These are phyloP conservation scores for Fundulus diaphanus DNA, from an alignment of 2,797 vertebrate genomes.

Conservation along the genomic window DNA sequence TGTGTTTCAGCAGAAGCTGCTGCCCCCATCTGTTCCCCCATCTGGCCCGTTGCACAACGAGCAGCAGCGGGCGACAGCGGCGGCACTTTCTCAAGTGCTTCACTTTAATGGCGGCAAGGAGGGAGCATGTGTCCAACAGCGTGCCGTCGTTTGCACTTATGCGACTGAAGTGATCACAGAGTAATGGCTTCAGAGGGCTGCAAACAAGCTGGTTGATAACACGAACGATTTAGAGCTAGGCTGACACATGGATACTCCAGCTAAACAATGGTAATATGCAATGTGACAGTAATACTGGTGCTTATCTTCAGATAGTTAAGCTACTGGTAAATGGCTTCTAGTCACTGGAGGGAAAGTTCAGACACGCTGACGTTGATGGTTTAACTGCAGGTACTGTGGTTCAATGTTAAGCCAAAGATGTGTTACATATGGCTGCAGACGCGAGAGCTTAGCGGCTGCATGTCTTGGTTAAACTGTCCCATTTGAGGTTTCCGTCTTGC, in stretches of 20 bases:
- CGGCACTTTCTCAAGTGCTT: constrained; percentile 42
- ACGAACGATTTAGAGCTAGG: background rate
- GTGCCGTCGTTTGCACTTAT: constrained; percentile 52
- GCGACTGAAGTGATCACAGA: constrained; percentile 48
- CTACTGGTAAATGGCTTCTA: constrained; percentile 23
- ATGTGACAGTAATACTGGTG: constrained; percentile 17
- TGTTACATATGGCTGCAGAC: constrained; percentile 42
- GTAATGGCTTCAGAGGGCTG: constrained; percentile 13
- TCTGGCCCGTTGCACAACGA: constrained; percentile 22
- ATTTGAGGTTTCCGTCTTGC: constrained; percentile 25
- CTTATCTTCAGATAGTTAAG: constrained; percentile 13
- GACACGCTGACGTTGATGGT: constrained; percentile 40
- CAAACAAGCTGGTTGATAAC: constrained; percentile 19
- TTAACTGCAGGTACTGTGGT: constrained; percentile 54
- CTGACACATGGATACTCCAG: background rate
- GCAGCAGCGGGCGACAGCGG: constrained; percentile 30
- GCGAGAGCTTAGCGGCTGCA: constrained; percentile 8
- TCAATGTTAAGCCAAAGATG: constrained; percentile 30
- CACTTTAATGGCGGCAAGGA: constrained; percentile 32
- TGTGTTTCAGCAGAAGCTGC: constrained; percentile 28
- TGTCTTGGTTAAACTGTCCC: constrained; percentile 8
- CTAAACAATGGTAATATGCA: constrained; percentile 5
- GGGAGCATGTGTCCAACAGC: constrained; percentile 32
- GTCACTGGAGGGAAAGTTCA: constrained; percentile 36
- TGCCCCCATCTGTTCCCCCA: constrained; percentile 36